phyloP scores from a whole-genome alignment of 2,888 invertebrate species.

The Chorisops tibialis region DNA sequence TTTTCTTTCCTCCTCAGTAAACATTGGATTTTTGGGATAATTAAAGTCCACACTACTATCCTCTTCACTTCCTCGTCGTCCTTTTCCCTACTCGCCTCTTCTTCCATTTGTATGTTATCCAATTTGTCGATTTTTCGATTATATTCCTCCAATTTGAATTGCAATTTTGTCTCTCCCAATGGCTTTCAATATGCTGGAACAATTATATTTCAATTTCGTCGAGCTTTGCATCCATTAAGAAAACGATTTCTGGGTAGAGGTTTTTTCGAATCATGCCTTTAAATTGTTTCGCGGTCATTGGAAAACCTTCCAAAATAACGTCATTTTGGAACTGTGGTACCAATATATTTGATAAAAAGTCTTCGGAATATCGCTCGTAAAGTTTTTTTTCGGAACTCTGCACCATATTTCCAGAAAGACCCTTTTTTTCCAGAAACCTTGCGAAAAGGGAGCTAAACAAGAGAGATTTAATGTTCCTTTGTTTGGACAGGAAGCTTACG shows the following conservation, averaged over 20 bases:
- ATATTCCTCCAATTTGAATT: no score
- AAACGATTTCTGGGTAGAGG: slow-evolving; percentile 54
- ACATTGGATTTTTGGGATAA: no score
- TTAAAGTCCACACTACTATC: background rate
- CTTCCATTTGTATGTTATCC: no score
- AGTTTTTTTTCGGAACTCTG: background rate
- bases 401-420: background rate
- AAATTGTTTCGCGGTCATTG: slow-evolving; percentile 48
- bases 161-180: slow-evolving; percentile 2
- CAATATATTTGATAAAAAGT: background rate
- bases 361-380: background rate
- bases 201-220: slow-evolving; percentile 42
- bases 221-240: slow-evolving; percentile 40
- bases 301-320: slow-evolving; percentile 62
- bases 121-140: no score
- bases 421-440: background rate
- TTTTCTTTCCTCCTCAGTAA: no score
- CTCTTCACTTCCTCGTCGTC: no score
- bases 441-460: background rate
- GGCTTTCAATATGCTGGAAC: background rate
- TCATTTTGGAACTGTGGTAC: slow-evolving; percentile 46
- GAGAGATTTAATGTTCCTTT: background rate
- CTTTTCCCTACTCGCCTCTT: no score
- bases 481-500: background rate
- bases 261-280: slow-evolving; percentile 47